phyloP scores from a whole-genome alignment of 2,113 vertebrate genomes.

The Trematocara macrostoma region DNA sequence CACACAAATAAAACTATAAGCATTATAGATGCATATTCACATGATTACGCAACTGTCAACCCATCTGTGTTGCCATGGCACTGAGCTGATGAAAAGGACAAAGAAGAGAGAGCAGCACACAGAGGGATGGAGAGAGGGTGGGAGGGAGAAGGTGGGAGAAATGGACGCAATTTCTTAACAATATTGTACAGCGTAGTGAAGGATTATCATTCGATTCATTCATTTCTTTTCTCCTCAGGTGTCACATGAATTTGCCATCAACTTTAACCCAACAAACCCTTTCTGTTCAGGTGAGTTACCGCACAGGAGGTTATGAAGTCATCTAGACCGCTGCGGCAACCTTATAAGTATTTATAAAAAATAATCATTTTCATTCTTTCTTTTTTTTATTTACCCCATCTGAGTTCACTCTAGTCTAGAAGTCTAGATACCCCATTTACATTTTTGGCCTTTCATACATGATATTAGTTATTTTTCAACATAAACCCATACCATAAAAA shows the following conservation, averaged over 20 bases:
- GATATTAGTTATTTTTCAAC: background rate
- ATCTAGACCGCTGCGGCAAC: background rate
- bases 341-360: background rate
- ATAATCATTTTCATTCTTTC: background rate
- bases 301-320: background rate
- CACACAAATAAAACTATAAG: conserved; percentile 36
- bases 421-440: background rate
- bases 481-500: background rate
- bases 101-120: conserved; percentile 35
- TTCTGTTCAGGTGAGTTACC: conserved; percentile 89
- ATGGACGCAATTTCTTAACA: conserved; percentile 15
- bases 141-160: conserved; percentile 23
- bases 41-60: conserved; percentile 74
- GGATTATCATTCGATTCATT: background rate
- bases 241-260: conserved; percentile 98
- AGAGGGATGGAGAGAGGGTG: background rate
- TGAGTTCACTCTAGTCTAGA: background rate
- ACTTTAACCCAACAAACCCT: conserved; percentile 95
- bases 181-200: background rate
- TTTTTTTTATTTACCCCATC: background rate
- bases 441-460: background rate
- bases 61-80: conserved; percentile 77
- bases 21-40: conserved; percentile 68
- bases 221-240: conserved; percentile 76
- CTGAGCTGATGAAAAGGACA: conserved; percentile 72